phyloP scores from a whole-genome alignment of 2,797 vertebrate genomes.

The Erithacus rubecula region DNA sequence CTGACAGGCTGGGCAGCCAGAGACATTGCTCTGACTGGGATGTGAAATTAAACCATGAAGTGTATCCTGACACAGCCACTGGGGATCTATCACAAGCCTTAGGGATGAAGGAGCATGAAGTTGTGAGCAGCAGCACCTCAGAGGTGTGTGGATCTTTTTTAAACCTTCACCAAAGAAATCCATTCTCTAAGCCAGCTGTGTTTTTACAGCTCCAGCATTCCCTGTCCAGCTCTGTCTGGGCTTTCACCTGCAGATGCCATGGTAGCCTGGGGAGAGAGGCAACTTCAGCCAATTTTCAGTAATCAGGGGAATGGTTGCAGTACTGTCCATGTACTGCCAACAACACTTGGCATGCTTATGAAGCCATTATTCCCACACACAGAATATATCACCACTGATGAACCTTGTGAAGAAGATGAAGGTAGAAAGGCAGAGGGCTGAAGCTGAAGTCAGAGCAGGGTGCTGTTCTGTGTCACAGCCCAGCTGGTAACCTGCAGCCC shows the following conservation, averaged over 20 bases:
- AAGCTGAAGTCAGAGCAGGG: neutral
- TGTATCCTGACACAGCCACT: neutral
- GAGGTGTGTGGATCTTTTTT: neutral
- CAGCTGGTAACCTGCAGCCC: neutral
- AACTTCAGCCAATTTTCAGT: neutral
- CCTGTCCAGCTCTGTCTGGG: neutral
- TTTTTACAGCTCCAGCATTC: neutral
- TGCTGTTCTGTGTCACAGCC: neutral
- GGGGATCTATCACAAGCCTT: neutral
- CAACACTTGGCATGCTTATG: rapidly evolving
- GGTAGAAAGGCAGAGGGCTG: neutral
- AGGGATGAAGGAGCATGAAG: neutral
- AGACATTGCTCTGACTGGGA: neutral
- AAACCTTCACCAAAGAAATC: neutral
- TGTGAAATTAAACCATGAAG: neutral
- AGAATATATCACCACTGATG: neutral
- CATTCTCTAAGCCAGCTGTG: neutral
- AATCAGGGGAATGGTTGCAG: neutral
- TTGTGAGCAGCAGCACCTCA: neutral
- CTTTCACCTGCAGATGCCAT: neutral
- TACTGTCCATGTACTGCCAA: neutral
- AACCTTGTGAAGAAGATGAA: neutral
- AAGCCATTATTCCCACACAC: neutral
- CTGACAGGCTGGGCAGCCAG: neutral
- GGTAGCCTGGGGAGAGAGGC: rapidly evolving